phyloP scores from a whole-genome alignment of 2,888 invertebrate genomes.

The Atethmia centrago region DNA sequence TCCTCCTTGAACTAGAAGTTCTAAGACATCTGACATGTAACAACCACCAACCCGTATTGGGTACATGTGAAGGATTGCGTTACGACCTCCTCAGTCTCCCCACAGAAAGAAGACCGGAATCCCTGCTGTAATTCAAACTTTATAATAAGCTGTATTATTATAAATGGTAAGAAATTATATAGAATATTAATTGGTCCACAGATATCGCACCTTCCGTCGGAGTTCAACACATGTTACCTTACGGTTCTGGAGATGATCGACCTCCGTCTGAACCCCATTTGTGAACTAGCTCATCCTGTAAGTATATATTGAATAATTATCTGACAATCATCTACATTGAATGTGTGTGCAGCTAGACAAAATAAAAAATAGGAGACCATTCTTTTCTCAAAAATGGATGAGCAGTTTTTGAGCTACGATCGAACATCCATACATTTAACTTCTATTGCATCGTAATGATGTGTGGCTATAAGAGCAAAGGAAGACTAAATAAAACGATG shows the following conservation, averaged over 20 bases:
- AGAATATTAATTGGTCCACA: constrained; percentile 64
- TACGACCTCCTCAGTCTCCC: no score
- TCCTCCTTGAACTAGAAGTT: no score
- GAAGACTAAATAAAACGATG: no score
- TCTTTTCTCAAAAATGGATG: neutral
- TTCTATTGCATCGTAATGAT: no score
- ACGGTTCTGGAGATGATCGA: constrained; percentile 89
- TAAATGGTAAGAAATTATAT: neutral
- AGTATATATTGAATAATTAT: constrained; percentile 39
- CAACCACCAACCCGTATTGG: no score
- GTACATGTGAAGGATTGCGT: no score
- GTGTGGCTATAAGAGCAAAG: no score
- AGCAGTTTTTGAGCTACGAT: neutral
- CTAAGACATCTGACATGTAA: no score
- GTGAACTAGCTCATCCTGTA: constrained; percentile 80
- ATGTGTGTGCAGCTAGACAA: neutral
- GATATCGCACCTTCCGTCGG: constrained; percentile 80
- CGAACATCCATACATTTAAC: no score
- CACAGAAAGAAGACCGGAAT: no score
- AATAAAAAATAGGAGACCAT: neutral
- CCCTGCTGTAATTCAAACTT: no score
- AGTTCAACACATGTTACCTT: constrained; percentile 77
- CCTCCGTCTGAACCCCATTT: constrained; percentile 88
- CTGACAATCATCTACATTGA: neutral
- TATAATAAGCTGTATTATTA: no score